A percentile compares a stretch with the other conserved stretches of the same genome.
Evolutionary conservation across 1,140 invertebrate species (phyloP).

Genomic region (Drosophila sucinea): DNA sequence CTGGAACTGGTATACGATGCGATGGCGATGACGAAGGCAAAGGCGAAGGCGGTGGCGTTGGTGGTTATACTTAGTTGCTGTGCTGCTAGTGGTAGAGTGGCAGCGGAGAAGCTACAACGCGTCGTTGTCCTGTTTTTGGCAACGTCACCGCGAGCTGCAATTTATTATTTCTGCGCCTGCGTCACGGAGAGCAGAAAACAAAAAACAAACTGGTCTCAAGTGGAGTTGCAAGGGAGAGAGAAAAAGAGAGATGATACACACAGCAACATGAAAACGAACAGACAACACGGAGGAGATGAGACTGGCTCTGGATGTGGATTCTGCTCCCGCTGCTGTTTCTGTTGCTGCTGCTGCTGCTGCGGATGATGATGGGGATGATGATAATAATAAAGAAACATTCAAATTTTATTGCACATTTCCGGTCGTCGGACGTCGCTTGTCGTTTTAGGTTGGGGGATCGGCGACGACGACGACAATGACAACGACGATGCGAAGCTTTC

Average conservation of each 20-base stretch:
- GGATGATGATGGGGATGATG: conserved; percentile 77
- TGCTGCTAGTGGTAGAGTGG: not conserved
- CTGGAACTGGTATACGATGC: conserved; percentile 13
- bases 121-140: conserved; percentile 75
- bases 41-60: conserved; percentile 10
- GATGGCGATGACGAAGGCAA: conserved; percentile 20
- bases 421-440: conserved; percentile 55
- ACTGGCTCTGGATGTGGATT: conserved; percentile 33
- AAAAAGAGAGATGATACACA: conserved; percentile 1
- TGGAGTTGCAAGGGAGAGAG: conserved; percentile 4
- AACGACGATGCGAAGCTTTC: conserved; percentile 41
- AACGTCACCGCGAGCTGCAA: conserved; percentile 74
- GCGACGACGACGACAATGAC: conserved; percentile 16
- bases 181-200: conserved; percentile 57
- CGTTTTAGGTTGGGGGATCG: conserved; percentile 48
- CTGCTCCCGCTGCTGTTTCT: conserved; percentile 38
- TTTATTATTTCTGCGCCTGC: conserved; percentile 70
- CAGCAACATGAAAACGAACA: conserved; percentile 22
- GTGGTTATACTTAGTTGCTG: not conserved
- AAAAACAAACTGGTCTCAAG: conserved; percentile 41
- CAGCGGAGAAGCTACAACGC: conserved; percentile 21
- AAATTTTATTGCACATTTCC: conserved; percentile 83
- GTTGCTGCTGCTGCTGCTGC: conserved; percentile 49
- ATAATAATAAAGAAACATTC: conserved; percentile 82
- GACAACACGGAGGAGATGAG: conserved; percentile 37